Evolutionary conservation across 2,797 vertebrate genomes (phyloP).

Genomic region (Leuciscus waleckii): DNA sequence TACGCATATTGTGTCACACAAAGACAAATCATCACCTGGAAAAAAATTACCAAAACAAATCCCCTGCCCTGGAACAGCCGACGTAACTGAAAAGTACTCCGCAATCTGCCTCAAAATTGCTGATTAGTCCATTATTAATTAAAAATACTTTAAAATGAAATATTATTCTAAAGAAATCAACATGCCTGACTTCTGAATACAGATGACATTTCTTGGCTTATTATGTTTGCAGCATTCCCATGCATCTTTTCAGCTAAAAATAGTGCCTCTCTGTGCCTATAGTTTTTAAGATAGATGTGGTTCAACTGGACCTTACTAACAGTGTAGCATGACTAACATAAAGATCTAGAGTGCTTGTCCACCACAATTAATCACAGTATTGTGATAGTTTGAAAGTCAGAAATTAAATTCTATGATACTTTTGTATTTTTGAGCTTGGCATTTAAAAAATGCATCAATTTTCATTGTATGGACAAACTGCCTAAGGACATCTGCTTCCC

Average conservation of each 20-base stretch:
- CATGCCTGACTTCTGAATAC: background rate
- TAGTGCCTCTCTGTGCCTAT: background rate
- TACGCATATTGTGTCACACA: constrained; percentile 22
- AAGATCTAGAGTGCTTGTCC: constrained; percentile 21
- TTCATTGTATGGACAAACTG: background rate
- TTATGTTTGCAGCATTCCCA: background rate
- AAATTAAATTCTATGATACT: constrained; percentile 6
- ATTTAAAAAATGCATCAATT: background rate
- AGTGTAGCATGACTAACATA: background rate
- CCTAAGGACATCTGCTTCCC: background rate
- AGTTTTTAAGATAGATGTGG: background rate
- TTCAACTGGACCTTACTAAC: background rate
- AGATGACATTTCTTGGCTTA: background rate
- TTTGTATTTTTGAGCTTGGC: background rate
- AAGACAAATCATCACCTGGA: constrained; percentile 7
- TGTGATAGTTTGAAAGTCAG: background rate
- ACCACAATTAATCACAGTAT: constrained; percentile 5
- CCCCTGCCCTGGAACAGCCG: background rate
- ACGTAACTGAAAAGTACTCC: constrained; percentile 8
- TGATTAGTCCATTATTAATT: constrained; percentile 17
- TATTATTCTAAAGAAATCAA: constrained; percentile 11
- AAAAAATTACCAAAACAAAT: background rate
- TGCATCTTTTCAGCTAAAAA: background rate
- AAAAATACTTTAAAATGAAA: background rate
- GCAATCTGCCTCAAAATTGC: constrained; percentile 4